Base-by-base conservation (phyloP, 92 coral and sea anemone genomes). In the Epizoanthus rinbou region DNA sequence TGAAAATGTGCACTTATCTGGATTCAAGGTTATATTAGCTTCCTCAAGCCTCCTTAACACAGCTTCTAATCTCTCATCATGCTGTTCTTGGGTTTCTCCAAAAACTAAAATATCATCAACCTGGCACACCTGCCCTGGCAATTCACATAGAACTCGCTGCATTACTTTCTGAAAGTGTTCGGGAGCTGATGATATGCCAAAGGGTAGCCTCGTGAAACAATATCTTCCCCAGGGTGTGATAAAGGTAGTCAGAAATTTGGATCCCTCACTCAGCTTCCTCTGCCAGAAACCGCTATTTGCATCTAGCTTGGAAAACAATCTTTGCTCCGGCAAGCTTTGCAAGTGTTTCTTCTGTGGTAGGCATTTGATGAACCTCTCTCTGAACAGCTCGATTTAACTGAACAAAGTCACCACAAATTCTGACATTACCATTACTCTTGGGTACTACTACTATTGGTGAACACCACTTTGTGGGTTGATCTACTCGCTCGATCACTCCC, bases 31-130 rank as follows among this genome's bases (percentile, higher is more conserved):
- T 13, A 81, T 64, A 45, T 69, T 69, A 72, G 65, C 81, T 75
- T 33, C 41, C 69, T 70, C 69, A 52, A 82, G 79, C 4, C 86
- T 19, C 19, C 65, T 58, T 31, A 82, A 69, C 45, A 82, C 25
- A 17, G 21, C 74, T 37, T 3, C 33, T 73, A 85, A 82, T 54
- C 86, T 68, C 79, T 82, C 68, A 28, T 82, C 86, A 82, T 82
- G 86, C 80, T 82, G 21, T 41, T 15, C 57, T 18, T 68, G 65
- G 25, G 21, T 69, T 31, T 18, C 86, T 69, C 79, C 95, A 76
- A 67, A 85, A 25, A 92, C 93, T 16, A 92, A 70, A 64, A 89
- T 89, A 45, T 92, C 91, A 41, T 87, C 88, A 31, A 92, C 88
- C 63, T 92, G 95, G 75, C 90, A 92, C 52, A 73, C 87, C 19